Evolutionary conservation across 2,797 vertebrate genomes (phyloP).

Genomic region (Hippopotamyrus pictus): DNA sequence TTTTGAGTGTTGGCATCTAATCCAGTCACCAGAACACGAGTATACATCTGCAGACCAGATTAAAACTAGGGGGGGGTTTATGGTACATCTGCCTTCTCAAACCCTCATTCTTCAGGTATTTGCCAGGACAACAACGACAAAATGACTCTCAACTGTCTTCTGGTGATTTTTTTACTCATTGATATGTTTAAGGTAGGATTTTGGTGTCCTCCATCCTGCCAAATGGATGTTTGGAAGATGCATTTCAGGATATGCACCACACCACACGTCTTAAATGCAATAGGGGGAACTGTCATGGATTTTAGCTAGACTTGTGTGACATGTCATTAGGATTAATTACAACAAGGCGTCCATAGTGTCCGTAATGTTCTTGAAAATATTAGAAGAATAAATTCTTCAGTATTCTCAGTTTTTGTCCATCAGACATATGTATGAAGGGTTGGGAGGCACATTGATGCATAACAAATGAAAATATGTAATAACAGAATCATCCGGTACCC

Average conservation of each 20-base stretch:
- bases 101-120: background rate
- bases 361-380: background rate
- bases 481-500: background rate
- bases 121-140: background rate
- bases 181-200: background rate
- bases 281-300: background rate
- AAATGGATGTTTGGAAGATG: background rate
- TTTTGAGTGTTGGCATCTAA: background rate
- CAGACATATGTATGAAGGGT: background rate
- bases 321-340: background rate
- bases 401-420: background rate
- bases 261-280: background rate
- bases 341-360: background rate
- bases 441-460: background rate
- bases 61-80: background rate
- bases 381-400: background rate
- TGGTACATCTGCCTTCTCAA: background rate
- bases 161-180: background rate
- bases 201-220: background rate
- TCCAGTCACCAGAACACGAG: background rate
- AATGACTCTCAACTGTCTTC: background rate
- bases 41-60: slow-evolving; percentile 16
- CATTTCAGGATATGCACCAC: background rate
- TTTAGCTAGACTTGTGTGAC: background rate
- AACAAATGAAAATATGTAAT: background rate